phyloP scores from a whole-genome alignment of 2,888 invertebrate genomes.

The Pelosia muscerda region DNA sequence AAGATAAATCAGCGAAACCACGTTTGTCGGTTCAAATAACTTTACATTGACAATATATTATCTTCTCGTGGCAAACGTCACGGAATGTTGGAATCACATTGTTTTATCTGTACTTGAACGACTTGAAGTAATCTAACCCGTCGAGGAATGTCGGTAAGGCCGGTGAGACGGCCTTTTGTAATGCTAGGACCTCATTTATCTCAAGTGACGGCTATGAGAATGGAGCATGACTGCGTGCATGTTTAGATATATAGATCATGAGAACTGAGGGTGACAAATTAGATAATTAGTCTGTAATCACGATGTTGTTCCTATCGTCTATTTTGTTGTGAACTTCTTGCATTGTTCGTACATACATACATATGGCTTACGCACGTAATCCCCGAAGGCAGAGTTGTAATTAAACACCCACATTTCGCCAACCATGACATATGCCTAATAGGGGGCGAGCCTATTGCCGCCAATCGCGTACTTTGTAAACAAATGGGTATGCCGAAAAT shows the following conservation, averaged over 20 bases:
- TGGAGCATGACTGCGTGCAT: constrained; percentile 46
- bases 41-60: constrained; percentile 46
- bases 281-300: constrained; percentile 70
- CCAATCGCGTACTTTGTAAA: too few relatives aligned
- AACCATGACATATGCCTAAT: too few relatives aligned
- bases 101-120: constrained; percentile 62
- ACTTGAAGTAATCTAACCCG: constrained; percentile 66
- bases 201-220: constrained; percentile 72
- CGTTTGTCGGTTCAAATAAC: constrained; percentile 36
- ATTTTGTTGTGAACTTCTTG: constrained; percentile 39
- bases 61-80: constrained; percentile 52
- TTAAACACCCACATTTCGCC: too few relatives aligned
- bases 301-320: constrained; percentile 48
- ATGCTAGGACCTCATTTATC: constrained; percentile 72
- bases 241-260: constrained; percentile 52
- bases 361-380: too few relatives aligned
- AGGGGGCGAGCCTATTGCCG: too few relatives aligned
- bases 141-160: constrained; percentile 71
- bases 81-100: constrained; percentile 55
- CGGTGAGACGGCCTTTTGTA: constrained; percentile 61
- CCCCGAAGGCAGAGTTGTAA: too few relatives aligned
- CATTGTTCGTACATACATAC: too few relatives aligned
- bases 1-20: constrained; percentile 32
- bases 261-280: constrained; percentile 71
- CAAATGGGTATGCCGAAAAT: too few relatives aligned